These are phyloP conservation scores for Enteromius paludinosus DNA, from an alignment of 2,797 vertebrate species.

Conservation along the genomic window DNA sequence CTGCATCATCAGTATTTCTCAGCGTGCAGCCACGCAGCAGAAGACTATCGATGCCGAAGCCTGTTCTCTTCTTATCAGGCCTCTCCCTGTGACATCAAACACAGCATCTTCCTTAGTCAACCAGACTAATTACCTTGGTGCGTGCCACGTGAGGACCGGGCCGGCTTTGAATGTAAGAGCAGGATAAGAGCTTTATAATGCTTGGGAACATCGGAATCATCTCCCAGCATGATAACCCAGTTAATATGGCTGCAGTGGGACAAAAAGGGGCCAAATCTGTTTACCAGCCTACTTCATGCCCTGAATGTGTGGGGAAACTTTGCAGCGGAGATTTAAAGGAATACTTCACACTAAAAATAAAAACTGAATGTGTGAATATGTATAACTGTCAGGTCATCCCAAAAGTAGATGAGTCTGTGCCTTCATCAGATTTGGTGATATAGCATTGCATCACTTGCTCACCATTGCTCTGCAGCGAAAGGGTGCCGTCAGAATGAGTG, in stretches of 20 bases:
- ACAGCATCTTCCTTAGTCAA: conserved; percentile 37
- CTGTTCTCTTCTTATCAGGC: conserved; percentile 81
- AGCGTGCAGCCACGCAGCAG: conserved; percentile 92
- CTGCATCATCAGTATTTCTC: conserved; percentile 86
- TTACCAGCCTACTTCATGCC: conserved; percentile 15
- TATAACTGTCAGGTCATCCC: not conserved
- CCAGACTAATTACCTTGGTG: conserved; percentile 41
- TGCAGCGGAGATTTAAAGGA: not conserved
- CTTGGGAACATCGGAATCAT: conserved; percentile 42
- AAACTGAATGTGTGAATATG: too few relatives aligned
- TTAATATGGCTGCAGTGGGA: conserved; percentile 34
- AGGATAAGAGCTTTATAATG: conserved; percentile 48
- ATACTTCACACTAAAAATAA: not conserved
- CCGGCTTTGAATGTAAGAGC: not conserved
- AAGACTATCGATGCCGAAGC: conserved; percentile 88
- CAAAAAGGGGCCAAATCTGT: conserved; percentile 24
- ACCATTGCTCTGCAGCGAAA: not conserved
- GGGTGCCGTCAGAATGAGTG: not conserved
- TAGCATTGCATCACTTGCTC: not conserved
- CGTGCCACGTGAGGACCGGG: conserved; percentile 21
- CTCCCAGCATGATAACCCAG: conserved; percentile 31
- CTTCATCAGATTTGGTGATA: not conserved
- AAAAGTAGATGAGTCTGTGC: not conserved
- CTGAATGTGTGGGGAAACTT: conserved; percentile 16
- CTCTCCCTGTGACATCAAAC: conserved; percentile 81